Base-by-base conservation (phyloP, 2,797 vertebrate species). In the Poecilia velifera region DNA sequence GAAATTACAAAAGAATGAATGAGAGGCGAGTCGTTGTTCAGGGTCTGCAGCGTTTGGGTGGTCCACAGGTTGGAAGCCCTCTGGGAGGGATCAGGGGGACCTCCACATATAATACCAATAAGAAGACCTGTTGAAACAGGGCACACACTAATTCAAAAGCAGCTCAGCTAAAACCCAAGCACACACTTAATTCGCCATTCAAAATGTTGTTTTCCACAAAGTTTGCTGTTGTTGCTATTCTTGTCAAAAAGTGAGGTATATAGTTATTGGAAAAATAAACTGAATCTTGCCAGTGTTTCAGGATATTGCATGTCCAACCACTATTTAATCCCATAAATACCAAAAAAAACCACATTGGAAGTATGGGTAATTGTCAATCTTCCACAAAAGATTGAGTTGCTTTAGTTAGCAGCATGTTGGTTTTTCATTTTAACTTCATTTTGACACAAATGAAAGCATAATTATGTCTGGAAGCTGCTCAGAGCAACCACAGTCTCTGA, bases 11-110 rank as follows among this genome's bases (percentile, higher is more conserved):
- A 92, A 90, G 92, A 73, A 87, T 92, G 90, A 94, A 90, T 92
- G 90, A 90, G 86, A 91, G 86, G 90, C 70, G 76, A 80, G 91
- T 84, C 88, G 91, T 92, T 93, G 91, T 93, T 84, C 68, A 79
- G 31, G 88, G 86, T 86, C 79, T 84, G 86, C 87, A 89, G 91
- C 88, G 92, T 93, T 93, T 94, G 93, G 93, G 93, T 94, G 93
- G 93, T 94, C 93, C 86, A 28, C 88, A 91, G 88, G 89, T 93
- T 91, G 91, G 90, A 93, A 92, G 91, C 91, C 92, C 92, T 92
- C 91, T 92, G 91, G 93, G 93, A 88, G 88, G 90, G 91, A 92
- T 92, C 89, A 93, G 71, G 87, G 81, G 87, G 90, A 93, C 90
- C 92, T 90, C 90, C 90, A 84, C 82, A 71, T 89, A 77, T 89